phyloP scores from a whole-genome alignment of 2,888 invertebrate genomes.

The Ligdia adustata region DNA sequence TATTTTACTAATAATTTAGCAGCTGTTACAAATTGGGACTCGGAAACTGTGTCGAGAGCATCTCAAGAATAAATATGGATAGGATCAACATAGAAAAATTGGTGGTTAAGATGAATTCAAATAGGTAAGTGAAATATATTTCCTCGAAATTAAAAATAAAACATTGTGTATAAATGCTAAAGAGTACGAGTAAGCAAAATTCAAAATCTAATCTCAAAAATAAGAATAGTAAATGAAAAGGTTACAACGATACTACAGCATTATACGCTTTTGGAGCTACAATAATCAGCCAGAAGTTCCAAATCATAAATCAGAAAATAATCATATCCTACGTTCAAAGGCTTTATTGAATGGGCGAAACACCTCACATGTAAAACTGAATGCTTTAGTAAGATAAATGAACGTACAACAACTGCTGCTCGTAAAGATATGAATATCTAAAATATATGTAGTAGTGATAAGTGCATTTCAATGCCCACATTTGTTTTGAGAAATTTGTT shows the following conservation, averaged over 20 bases:
- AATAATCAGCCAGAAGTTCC: background rate
- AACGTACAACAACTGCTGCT: constrained; percentile 4
- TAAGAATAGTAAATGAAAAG: too few species aligned
- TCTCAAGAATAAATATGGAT: background rate
- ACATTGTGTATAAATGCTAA: too few species aligned
- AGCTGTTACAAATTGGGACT: constrained; percentile 6
- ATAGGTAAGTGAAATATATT: background rate
- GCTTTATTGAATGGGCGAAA: too few species aligned
- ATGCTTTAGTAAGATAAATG: constrained; percentile 10
- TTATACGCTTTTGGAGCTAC: too few species aligned
- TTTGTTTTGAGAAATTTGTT: constrained; percentile 9
- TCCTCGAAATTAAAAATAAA: too few species aligned
- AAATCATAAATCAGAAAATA: constrained; percentile 12
- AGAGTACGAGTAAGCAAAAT: too few species aligned
- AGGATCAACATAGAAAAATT: constrained; percentile 3
- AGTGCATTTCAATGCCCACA: constrained; percentile 7
- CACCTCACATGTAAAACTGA: constrained; percentile 37
- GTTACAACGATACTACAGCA: too few species aligned
- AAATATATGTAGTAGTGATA: constrained; percentile 7
- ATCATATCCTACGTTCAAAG: too few species aligned
- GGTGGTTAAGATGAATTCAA: background rate
- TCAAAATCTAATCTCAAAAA: too few species aligned
- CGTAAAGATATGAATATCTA: constrained; percentile 12
- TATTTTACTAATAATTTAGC: constrained; percentile 13
- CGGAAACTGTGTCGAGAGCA: constrained; percentile 7